Evolutionary conservation across 2,888 invertebrate species (phyloP), one percentile per base, ranked within the genome.

Genomic region (Chydorus sphaericus): DNA sequence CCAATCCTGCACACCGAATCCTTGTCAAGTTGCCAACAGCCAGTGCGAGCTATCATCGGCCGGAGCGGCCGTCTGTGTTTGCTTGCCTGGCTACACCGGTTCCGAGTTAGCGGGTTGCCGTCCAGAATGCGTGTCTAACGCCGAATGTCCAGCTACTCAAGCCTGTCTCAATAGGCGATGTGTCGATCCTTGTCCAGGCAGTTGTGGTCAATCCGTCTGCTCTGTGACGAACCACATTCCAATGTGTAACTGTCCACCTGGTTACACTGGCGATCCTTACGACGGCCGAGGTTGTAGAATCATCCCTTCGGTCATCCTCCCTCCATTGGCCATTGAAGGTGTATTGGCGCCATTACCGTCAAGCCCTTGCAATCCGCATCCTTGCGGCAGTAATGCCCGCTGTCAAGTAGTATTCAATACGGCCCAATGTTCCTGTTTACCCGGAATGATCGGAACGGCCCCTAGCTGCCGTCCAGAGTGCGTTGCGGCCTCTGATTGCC

Each of bases 401-500:
- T 83, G 87, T 69, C 80, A 76, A 64, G 79, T 83, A 68, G 76
- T 81, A 59, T 83, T 85, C 63, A 84, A 82, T 36, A 85, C 82
- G 29, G 87, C 86, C 20, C 79, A 85, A 54, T 89, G 88, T 66
- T 78, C 79, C 37, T 90, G 88, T 65, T 77, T 86, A 60, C 78
- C 81, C 64, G 85, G 85, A 62, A 86, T 86, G 66, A 80, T 80
- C 66, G 89, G 89, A 56, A 86, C 88, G 71, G 88, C 89, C 4
- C 84, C 85, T 69, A 83, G 83, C 39, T 88, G 90, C 65, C 77
- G 86, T 61, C 89, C 89, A 1, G 89, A 90, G 72, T 90, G 90
- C 68, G 82, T 88, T 33, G 75, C 86, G 2, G 88, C 85, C 67
- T 82, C 86, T 0, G 89, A 90, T 66, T 91, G 90, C 68, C 77